phyloP scores from a whole-genome alignment of 2,113 vertebrate species.

The Machaerirhynchus nigripectus region DNA sequence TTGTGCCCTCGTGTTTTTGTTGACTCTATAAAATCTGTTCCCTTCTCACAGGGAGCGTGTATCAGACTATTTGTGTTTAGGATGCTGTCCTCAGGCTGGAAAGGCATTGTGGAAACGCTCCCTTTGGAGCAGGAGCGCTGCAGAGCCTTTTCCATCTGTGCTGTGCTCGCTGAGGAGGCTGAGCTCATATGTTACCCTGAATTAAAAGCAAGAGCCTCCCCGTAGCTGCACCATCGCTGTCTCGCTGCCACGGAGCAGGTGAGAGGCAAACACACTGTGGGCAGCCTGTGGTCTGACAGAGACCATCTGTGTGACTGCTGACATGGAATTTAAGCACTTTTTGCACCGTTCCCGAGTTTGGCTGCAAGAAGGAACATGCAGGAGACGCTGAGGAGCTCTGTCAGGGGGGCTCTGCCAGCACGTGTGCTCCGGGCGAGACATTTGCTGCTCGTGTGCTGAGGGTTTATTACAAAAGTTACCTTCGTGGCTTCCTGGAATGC shows the following conservation, averaged over 20 bases:
- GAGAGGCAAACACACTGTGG: constrained; percentile 7
- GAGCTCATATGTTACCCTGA: background rate
- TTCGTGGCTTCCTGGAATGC: background rate
- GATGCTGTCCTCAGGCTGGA: background rate
- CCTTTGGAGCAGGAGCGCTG: background rate
- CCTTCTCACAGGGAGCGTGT: background rate
- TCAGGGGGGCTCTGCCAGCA: background rate
- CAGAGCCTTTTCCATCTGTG: constrained; percentile 5
- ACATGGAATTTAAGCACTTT: background rate
- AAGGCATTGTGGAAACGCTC: fast-evolving
- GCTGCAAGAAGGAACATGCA: background rate
- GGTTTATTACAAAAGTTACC: background rate
- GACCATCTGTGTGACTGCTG: constrained; percentile 31
- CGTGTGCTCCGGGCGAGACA: background rate
- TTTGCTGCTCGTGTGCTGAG: background rate
- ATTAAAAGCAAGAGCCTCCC: background rate
- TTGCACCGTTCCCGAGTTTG: background rate
- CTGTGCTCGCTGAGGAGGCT: background rate
- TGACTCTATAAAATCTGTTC: background rate
- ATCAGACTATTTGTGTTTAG: background rate
- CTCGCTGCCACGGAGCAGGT: background rate
- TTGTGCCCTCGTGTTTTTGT: background rate
- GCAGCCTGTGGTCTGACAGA: constrained; percentile 34
- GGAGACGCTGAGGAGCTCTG: background rate
- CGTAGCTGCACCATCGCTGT: background rate